Evolutionary conservation across 2,888 invertebrate species (phyloP).

Genomic region (Pseudeuparius sepicola): DNA sequence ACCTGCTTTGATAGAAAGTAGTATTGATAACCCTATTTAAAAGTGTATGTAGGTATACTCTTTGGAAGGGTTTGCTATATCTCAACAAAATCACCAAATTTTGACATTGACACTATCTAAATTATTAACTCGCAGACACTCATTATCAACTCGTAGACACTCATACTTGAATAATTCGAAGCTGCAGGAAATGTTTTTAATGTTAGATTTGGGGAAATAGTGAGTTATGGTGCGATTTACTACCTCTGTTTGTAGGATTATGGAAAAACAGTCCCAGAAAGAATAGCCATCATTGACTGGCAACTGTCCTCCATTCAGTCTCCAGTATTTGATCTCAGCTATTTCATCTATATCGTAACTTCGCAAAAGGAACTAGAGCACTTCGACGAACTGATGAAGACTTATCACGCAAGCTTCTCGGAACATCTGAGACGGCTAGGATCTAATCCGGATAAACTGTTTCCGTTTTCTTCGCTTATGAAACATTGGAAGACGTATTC

Average conservation of each 20-base stretch:
- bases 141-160: too few relatives aligned
- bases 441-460: slow-evolving; percentile 27
- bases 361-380: slow-evolving; percentile 24
- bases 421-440: slow-evolving; percentile 23
- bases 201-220: too few relatives aligned
- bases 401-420: slow-evolving; percentile 29
- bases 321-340: slow-evolving; percentile 28
- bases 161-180: too few relatives aligned
- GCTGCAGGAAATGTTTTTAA: too few relatives aligned
- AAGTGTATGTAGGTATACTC: too few relatives aligned
- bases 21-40: too few relatives aligned
- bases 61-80: too few relatives aligned
- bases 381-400: slow-evolving; percentile 25
- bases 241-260: slow-evolving; percentile 11
- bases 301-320: slow-evolving; percentile 23
- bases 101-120: too few relatives aligned
- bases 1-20: too few relatives aligned
- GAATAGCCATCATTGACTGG: slow-evolving; percentile 25
- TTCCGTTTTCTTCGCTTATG: slow-evolving; percentile 25
- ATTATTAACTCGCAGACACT: too few relatives aligned
- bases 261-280: slow-evolving; percentile 14
- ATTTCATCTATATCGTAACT: slow-evolving; percentile 29
- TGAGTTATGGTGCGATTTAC: too few relatives aligned
- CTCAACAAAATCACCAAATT: too few relatives aligned
- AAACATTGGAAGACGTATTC: slow-evolving; percentile 28